Percentiles rank a stretch among this genome's conserved stretches.
Conservation (phyloP, 1,140 invertebrate genomes). For the Cotesia glomerata region DNA sequence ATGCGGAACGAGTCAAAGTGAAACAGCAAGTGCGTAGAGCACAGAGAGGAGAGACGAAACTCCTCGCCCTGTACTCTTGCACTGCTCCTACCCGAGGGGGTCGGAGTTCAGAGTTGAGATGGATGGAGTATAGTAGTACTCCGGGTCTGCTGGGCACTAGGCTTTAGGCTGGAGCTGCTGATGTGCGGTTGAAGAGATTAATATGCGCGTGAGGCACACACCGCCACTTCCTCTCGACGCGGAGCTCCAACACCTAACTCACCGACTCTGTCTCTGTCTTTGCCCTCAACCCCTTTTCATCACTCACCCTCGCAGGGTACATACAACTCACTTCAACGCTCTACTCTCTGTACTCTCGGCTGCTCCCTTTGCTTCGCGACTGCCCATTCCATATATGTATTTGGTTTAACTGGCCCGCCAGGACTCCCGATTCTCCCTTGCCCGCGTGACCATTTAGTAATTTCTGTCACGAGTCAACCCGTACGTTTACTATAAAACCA, state of each 20-base stretch:
- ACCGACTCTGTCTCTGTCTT: constrained; percentile 1
- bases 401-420: constrained; percentile 14
- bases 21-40: constrained; percentile 53
- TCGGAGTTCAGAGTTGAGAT: no score
- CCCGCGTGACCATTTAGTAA: constrained; percentile 51
- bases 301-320: background rate
- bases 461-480: constrained; percentile 62
- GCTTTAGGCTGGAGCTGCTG: constrained; percentile 42
- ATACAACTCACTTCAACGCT: background rate
- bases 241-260: background rate
- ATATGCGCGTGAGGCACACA: constrained; percentile 55
- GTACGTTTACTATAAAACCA: constrained; percentile 37
- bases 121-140: background rate
- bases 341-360: background rate
- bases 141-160: constrained; percentile 41
- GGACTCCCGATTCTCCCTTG: constrained; percentile 28
- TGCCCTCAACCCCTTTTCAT: background rate
- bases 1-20: constrained; percentile 28
- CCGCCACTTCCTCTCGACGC: constrained; percentile 11
- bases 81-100: no score
- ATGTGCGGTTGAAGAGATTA: constrained; percentile 61
- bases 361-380: constrained; percentile 12
- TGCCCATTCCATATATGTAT: constrained; percentile 3
- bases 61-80: no score
- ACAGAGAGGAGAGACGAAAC: constrained; percentile 45